These are phyloP conservation scores for Zootermopsis nevadensis DNA, from an alignment of 2,888 invertebrate species.

Conservation along the genomic window DNA sequence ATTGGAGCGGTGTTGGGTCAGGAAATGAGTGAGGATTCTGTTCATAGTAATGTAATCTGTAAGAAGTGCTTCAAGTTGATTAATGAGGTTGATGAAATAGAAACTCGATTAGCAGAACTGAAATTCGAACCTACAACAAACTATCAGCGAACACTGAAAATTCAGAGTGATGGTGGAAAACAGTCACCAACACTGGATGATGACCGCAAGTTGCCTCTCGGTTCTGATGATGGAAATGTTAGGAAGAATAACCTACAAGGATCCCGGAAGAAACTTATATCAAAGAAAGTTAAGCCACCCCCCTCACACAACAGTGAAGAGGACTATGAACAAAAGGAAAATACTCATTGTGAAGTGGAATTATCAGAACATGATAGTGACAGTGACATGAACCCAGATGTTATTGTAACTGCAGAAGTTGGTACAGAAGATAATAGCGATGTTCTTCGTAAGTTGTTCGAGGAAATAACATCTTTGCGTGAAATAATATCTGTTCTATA, in stretches of 20 bases:
- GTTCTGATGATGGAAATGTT: slow-evolving; percentile 51
- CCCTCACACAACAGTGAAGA: slow-evolving; percentile 53
- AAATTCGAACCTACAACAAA: slow-evolving; percentile 67
- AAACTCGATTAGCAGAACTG: slow-evolving; percentile 64
- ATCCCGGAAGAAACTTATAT: slow-evolving; percentile 35
- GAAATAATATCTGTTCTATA: too few species aligned
- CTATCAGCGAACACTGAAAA: slow-evolving; percentile 64
- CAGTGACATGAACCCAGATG: slow-evolving; percentile 43
- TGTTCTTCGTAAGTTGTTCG: too few species aligned
- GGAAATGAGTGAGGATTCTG: slow-evolving; percentile 65
- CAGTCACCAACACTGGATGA: slow-evolving; percentile 40
- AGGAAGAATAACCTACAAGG: slow-evolving; percentile 27
- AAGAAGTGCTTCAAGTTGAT: slow-evolving; percentile 75
- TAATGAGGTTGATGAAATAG: slow-evolving; percentile 65
- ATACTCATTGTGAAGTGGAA: slow-evolving; percentile 44
- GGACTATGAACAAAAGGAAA: slow-evolving; percentile 55
- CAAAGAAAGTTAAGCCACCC: slow-evolving; percentile 48
- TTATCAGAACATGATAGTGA: slow-evolving; percentile 51
- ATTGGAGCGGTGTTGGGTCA: slow-evolving; percentile 65
- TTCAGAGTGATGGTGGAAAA: slow-evolving; percentile 52
- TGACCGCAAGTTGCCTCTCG: slow-evolving; percentile 50
- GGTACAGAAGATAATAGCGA: slow-evolving; percentile 44
- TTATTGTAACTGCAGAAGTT: slow-evolving; percentile 57
- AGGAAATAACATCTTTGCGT: too few species aligned
- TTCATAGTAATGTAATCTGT: slow-evolving; percentile 69